Conservation (phyloP, 2,797 vertebrate genomes). For the Hybognathus amarus region DNA sequence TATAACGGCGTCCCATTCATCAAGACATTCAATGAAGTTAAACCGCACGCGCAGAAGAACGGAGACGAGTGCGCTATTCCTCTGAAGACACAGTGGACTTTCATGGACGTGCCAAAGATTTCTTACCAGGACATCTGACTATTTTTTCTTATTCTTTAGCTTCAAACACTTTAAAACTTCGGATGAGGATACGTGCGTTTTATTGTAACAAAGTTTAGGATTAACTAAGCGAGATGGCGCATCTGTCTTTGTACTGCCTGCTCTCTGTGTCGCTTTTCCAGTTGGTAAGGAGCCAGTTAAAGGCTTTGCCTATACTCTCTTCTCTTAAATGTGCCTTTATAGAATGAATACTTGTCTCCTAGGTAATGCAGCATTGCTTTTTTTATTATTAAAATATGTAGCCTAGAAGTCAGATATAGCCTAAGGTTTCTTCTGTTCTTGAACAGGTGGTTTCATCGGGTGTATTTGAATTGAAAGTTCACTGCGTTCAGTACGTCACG, state of each 20-base stretch:
- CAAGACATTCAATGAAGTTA: conserved; percentile 26
- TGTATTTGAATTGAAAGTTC: conserved; percentile 88
- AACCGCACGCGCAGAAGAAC: background rate
- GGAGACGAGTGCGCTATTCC: background rate
- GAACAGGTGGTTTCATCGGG: conserved; percentile 80
- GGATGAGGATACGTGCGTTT: conserved; percentile 55
- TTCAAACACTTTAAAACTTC: background rate
- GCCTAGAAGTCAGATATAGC: background rate
- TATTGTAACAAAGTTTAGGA: conserved; percentile 46
- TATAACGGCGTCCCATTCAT: conserved; percentile 63
- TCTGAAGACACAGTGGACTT: background rate
- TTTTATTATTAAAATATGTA: background rate
- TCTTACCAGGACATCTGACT: background rate
- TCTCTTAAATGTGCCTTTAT: background rate
- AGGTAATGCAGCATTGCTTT: background rate
- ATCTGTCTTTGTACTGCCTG: conserved; percentile 67
- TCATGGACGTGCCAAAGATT: conserved; percentile 17
- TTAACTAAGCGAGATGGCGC: conserved; percentile 65
- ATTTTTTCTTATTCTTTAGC: background rate
- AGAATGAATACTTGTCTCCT: background rate
- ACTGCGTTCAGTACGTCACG: conserved; percentile 81
- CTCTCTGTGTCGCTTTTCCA: conserved; percentile 67
- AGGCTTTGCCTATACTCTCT: background rate
- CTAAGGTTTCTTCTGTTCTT: background rate
- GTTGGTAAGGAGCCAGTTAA: conserved; percentile 68